phyloP scores from a whole-genome alignment of 2,797 vertebrate genomes.

The Labroides dimidiatus region DNA sequence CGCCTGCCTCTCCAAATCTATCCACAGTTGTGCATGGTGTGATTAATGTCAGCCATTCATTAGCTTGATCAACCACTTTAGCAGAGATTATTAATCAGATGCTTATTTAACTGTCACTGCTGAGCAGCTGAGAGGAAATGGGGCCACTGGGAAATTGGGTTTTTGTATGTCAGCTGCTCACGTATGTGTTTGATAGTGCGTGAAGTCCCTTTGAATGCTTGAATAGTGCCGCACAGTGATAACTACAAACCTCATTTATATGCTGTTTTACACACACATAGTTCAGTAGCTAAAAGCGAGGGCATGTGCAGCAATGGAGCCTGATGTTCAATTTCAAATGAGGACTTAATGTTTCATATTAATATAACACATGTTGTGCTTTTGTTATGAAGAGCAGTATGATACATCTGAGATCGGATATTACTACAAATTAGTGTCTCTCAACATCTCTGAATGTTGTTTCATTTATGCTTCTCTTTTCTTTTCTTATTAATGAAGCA shows the following conservation, averaged over 20 bases:
- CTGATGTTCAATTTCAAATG: constrained; percentile 50
- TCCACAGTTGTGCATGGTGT: constrained; percentile 63
- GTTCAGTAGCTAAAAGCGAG: constrained; percentile 36
- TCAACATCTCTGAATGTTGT: constrained; percentile 37
- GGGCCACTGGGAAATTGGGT: constrained; percentile 76
- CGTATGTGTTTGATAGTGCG: constrained; percentile 27
- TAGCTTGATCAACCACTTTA: constrained; percentile 84
- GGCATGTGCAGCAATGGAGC: constrained; percentile 28
- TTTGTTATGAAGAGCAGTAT: constrained; percentile 46
- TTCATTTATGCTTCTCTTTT: constrained; percentile 20
- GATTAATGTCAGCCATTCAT: constrained; percentile 84
- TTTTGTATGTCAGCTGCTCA: constrained; percentile 23
- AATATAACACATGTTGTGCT: constrained; percentile 64
- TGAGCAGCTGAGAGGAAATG: constrained; percentile 68
- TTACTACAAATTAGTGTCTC: constrained; percentile 56
- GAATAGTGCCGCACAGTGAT: constrained; percentile 40
- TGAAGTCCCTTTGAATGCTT: constrained; percentile 30
- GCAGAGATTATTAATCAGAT: constrained; percentile 83
- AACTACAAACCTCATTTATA: constrained; percentile 44
- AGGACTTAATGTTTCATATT: constrained; percentile 50
- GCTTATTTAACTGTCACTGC: constrained; percentile 82
- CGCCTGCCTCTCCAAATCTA: constrained; percentile 34
- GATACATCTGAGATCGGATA: constrained; percentile 46
- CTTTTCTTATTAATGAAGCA: constrained; percentile 13
- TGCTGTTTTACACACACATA: constrained; percentile 38